These are phyloP conservation scores for Clistopyga incitator DNA, from an alignment of 2,888 invertebrate genomes.

Conservation along the genomic window DNA sequence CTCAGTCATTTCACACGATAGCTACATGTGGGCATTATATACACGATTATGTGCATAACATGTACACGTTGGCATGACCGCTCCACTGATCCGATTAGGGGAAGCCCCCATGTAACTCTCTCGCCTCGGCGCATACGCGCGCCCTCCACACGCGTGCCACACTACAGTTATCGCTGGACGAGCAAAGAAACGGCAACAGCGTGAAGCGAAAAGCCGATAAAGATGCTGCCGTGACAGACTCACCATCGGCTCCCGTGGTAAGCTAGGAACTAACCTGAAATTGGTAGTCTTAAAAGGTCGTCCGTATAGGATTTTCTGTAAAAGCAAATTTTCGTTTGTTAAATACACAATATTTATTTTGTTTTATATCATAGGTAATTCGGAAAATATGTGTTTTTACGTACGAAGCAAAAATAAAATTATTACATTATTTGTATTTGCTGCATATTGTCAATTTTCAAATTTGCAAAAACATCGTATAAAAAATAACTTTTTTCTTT, in stretches of 20 bases:
- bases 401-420: too few relatives aligned
- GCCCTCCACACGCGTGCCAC: not conserved
- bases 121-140: not conserved
- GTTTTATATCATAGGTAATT: not conserved
- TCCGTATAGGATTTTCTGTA: not conserved
- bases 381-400: too few relatives aligned
- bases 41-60: conserved; percentile 53
- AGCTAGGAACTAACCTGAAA: not conserved
- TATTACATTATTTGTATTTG: too few relatives aligned
- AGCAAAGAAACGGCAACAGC: conserved; percentile 24
- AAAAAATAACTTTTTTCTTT: not conserved
- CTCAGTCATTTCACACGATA: conserved; percentile 1
- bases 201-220: conserved; percentile 18
- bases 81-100: conserved; percentile 72
- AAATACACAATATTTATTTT: not conserved
- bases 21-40: conserved; percentile 27
- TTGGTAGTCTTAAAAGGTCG: not conserved
- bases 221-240: not conserved
- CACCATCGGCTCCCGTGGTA: not conserved
- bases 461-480: too few relatives aligned
- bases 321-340: not conserved
- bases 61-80: conserved; percentile 44
- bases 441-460: too few relatives aligned
- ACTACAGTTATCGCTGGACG: not conserved
- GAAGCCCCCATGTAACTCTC: conserved; percentile 70